Percentiles rank a stretch among this genome's conserved stretches.
Evolutionary conservation across 2,113 vertebrate genomes (phyloP).

Genomic region (Lepisosteus osseus): DNA sequence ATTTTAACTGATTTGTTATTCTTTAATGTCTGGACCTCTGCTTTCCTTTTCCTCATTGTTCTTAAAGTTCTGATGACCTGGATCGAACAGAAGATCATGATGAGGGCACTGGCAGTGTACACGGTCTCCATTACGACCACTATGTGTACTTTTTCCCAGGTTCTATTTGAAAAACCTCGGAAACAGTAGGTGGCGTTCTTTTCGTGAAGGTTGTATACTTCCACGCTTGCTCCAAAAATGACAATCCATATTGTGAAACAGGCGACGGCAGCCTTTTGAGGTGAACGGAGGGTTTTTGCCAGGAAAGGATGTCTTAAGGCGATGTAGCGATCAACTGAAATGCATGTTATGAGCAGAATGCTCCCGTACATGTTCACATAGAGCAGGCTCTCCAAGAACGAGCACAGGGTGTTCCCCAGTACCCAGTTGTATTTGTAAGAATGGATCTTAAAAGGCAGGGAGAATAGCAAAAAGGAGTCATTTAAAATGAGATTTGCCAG

Average conservation of each 20-base stretch:
- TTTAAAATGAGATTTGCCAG: slow-evolving; percentile 58
- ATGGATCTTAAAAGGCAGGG: slow-evolving; percentile 65
- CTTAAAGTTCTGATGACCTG: slow-evolving; percentile 34
- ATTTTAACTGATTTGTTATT: slow-evolving; percentile 53
- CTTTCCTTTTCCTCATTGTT: slow-evolving; percentile 32
- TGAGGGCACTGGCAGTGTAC: slow-evolving; percentile 38
- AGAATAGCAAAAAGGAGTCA: slow-evolving; percentile 62
- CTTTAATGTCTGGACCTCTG: slow-evolving; percentile 20
- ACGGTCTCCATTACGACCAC: slow-evolving; percentile 35
- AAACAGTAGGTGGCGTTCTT: slow-evolving; percentile 38
- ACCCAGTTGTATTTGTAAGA: slow-evolving; percentile 50
- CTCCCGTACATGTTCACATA: slow-evolving; percentile 70
- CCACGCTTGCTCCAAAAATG: slow-evolving; percentile 28
- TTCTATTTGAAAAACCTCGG: slow-evolving; percentile 47
- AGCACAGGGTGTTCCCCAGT: slow-evolving; percentile 51
- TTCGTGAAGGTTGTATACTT: slow-evolving; percentile 38
- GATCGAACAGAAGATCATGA: slow-evolving; percentile 55
- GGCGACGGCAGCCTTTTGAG: slow-evolving; percentile 43
- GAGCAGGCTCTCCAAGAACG: slow-evolving; percentile 61
- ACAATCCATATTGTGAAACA: slow-evolving; percentile 50
- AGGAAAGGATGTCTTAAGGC: slow-evolving; percentile 48
- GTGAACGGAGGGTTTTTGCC: slow-evolving; percentile 43
- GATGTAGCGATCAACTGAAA: slow-evolving; percentile 57
- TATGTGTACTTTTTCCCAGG: slow-evolving; percentile 43
- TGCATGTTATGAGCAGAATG: slow-evolving; percentile 63